These are phyloP conservation scores for Cantharis flavilabris DNA, from an alignment of 2,888 invertebrate species.

Conservation along the genomic window DNA sequence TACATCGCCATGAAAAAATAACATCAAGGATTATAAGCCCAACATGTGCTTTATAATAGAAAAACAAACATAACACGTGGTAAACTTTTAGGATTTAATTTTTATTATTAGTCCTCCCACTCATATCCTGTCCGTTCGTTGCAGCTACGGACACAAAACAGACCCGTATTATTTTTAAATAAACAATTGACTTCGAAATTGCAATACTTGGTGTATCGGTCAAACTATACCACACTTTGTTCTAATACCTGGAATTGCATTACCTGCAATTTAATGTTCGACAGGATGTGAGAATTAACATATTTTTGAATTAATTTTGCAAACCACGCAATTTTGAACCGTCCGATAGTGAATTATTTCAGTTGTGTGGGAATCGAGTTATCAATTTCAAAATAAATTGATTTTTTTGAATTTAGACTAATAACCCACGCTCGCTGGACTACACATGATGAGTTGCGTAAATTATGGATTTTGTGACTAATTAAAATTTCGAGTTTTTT, in stretches of 20 bases:
- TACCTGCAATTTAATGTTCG: not conserved
- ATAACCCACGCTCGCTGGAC: not conserved
- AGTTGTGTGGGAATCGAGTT: not conserved
- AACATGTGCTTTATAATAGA: constrained; percentile 24
- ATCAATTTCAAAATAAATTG: not conserved
- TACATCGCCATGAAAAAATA: not conserved
- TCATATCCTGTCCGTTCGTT: constrained; percentile 44
- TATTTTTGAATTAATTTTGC: not conserved
- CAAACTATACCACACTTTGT: not conserved
- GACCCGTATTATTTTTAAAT: constrained; percentile 21
- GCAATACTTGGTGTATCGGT: not conserved
- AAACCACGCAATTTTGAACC: not conserved
- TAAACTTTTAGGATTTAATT: constrained; percentile 42
- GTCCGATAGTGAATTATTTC: not conserved
- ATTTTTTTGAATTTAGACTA: not conserved
- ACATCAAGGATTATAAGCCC: constrained; percentile 7
- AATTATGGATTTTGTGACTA: not conserved
- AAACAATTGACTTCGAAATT: not conserved
- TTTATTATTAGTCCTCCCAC: constrained; percentile 48
- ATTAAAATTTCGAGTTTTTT: not conserved
- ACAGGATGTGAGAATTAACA: not conserved
- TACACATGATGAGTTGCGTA: not conserved
- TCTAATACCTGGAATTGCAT: not conserved
- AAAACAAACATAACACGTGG: constrained; percentile 37
- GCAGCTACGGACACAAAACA: constrained; percentile 30